Percentiles rank a stretch among this genome's conserved stretches.
Conservation (phyloP, 2,888 invertebrate genomes). For the Drosophila maculinotata region DNA sequence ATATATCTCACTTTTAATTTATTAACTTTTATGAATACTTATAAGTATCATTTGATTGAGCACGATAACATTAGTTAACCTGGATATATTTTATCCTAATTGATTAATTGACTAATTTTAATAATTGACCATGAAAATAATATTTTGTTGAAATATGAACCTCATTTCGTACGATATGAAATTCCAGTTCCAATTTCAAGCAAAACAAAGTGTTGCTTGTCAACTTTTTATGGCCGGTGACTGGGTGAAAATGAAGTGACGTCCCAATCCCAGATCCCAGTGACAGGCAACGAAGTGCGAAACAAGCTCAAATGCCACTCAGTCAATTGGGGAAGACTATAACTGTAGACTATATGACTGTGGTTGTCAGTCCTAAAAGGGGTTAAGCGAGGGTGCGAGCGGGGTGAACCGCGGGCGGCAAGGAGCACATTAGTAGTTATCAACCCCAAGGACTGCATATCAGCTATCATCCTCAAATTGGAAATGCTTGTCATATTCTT, state of each 20-base stretch:
- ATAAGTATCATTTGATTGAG: too few species aligned
- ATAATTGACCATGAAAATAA: neutral
- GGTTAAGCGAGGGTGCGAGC: constrained; percentile 51
- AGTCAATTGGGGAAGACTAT: constrained; percentile 27
- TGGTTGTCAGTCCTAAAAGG: constrained; percentile 57
- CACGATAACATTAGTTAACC: too few species aligned
- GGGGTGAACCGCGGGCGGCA: neutral
- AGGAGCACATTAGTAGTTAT: constrained; percentile 33
- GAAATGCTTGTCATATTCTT: constrained; percentile 85
- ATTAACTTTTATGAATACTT: too few species aligned
- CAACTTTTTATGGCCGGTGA: constrained; percentile 2
- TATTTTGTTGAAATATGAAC: neutral
- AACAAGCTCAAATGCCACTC: constrained; percentile 73
- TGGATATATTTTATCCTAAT: neutral
- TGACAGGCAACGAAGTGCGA: constrained; percentile 64
- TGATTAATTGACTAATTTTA: neutral
- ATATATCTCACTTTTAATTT: too few species aligned
- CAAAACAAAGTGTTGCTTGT: neutral
- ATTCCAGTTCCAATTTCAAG: constrained; percentile 8
- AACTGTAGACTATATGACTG: constrained; percentile 9
- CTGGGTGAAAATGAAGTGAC: constrained; percentile 35
- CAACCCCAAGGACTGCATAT: constrained; percentile 63
- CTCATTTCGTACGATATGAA: constrained; percentile 8
- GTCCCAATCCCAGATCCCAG: constrained; percentile 16
- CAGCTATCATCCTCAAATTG: constrained; percentile 81